A percentile compares a stretch with the other conserved stretches of the same genome.
phyloP scores from a whole-genome alignment of 2,888 invertebrate genomes.

The Acleris literana region DNA sequence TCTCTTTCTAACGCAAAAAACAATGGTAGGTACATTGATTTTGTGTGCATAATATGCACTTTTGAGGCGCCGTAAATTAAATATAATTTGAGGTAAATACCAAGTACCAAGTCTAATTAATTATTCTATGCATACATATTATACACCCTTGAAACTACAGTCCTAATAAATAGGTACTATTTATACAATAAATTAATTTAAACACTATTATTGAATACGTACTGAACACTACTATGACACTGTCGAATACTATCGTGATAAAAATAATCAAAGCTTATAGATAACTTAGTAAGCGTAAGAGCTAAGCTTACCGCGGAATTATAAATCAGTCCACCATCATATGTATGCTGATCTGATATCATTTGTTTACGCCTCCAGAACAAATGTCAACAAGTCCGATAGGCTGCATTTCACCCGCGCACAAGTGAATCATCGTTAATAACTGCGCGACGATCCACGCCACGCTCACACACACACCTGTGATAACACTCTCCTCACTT shows the following conservation, averaged over 20 bases:
- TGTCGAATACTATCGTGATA: too few relatives aligned
- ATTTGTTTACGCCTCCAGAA: slow-evolving; percentile 78
- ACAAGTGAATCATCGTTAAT: slow-evolving; percentile 83
- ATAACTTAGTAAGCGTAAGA: not conserved
- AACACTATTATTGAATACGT: too few relatives aligned
- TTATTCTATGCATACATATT: too few relatives aligned
- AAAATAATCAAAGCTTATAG: not conserved
- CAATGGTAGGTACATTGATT: not conserved
- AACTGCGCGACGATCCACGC: slow-evolving; percentile 81
- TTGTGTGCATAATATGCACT: too few relatives aligned
- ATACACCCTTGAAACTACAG: too few relatives aligned
- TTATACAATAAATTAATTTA: too few relatives aligned
- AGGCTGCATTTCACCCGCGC: slow-evolving; percentile 82
- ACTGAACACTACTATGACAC: too few relatives aligned
- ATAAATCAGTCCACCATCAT: slow-evolving; percentile 79
- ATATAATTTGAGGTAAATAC: too few relatives aligned
- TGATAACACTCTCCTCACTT: slow-evolving; percentile 67
- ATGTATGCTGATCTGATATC: slow-evolving; percentile 69
- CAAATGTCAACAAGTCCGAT: slow-evolving; percentile 82
- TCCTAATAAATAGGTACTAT: too few relatives aligned
- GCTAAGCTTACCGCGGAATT: slow-evolving; percentile 67
- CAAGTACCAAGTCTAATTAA: too few relatives aligned
- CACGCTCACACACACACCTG: slow-evolving; percentile 75
- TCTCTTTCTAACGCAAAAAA: slow-evolving; percentile 4
- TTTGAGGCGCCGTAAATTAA: too few relatives aligned